phyloP scores from a whole-genome alignment of 2,113 vertebrate genomes.

The Garra rufa region DNA sequence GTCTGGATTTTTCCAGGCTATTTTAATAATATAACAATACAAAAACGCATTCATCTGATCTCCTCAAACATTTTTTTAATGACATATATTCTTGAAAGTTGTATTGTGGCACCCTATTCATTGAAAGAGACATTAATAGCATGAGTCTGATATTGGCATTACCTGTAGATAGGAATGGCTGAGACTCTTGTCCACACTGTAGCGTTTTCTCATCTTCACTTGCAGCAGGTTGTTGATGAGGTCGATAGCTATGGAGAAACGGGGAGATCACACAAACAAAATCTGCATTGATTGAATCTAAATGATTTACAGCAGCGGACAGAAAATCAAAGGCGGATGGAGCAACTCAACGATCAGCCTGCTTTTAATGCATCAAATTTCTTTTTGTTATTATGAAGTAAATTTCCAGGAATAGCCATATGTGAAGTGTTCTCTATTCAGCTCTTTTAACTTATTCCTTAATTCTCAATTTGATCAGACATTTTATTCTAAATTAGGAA shows the following conservation, averaged over 20 bases:
- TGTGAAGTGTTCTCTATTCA: not conserved
- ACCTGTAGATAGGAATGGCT: slow-evolving; percentile 91
- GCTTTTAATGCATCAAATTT: slow-evolving; percentile 36
- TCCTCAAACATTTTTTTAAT: no score
- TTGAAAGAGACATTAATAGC: not conserved
- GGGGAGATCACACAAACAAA: not conserved
- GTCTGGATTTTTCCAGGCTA: no score
- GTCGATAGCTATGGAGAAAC: slow-evolving; percentile 80
- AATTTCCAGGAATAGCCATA: not conserved
- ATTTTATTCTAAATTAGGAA: not conserved
- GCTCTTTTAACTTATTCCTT: not conserved
- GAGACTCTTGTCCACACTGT: slow-evolving; percentile 93
- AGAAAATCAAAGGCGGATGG: slow-evolving; percentile 34
- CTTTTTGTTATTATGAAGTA: not conserved
- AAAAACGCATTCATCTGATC: no score
- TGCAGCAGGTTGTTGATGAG: slow-evolving; percentile 94
- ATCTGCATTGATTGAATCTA: slow-evolving; percentile 31
- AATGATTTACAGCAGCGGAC: slow-evolving; percentile 25
- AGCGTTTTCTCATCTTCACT: slow-evolving; percentile 95
- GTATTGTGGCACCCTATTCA: not conserved
- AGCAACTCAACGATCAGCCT: not conserved
- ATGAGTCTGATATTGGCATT: slow-evolving; percentile 36
- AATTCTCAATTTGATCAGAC: not conserved
- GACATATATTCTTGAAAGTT: not conserved
- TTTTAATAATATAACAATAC: no score